Conservation (phyloP, 2,113 vertebrate species). For the Neolamprologus brichardi region DNA sequence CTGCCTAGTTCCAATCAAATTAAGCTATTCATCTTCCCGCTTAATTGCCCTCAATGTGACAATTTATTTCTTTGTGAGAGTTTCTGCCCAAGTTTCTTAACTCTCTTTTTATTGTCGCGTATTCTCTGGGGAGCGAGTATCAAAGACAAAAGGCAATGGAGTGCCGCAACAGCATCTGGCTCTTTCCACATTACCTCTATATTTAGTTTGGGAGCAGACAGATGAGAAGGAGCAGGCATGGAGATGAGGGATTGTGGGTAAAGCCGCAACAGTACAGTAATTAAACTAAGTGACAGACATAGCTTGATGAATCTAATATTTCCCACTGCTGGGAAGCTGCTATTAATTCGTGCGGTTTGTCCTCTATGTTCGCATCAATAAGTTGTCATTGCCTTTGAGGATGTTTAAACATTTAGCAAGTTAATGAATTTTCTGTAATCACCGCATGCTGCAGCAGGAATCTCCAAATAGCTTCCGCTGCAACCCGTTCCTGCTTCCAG, state of each 20-base stretch:
- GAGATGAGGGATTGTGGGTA: slow-evolving; percentile 37
- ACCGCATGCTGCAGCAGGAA: not conserved
- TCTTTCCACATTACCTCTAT: slow-evolving; percentile 34
- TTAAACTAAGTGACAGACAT: slow-evolving; percentile 51
- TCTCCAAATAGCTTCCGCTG: not conserved
- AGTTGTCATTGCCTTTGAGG: slow-evolving; percentile 27
- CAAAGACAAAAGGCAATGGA: slow-evolving; percentile 42
- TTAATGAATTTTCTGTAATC: slow-evolving; percentile 10
- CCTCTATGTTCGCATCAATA: slow-evolving; percentile 19
- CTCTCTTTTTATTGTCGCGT: slow-evolving; percentile 13
- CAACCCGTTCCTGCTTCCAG: not conserved
- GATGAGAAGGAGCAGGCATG: slow-evolving; percentile 13
- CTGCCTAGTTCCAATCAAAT: slow-evolving; percentile 32
- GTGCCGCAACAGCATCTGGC: slow-evolving; percentile 51
- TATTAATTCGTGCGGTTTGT: slow-evolving; percentile 10
- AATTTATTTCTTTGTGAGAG: slow-evolving; percentile 33
- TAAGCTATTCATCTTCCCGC: slow-evolving; percentile 52
- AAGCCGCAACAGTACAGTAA: slow-evolving; percentile 30
- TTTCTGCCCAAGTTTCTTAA: slow-evolving; percentile 39
- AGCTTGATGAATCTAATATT: slow-evolving; percentile 25
- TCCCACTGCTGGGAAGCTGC: not conserved
- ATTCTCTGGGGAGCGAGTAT: slow-evolving; percentile 34
- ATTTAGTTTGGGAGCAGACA: slow-evolving; percentile 42
- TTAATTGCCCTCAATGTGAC: slow-evolving; percentile 62
- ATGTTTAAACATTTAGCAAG: not conserved